These are phyloP conservation scores for Drosophila pallidifrons DNA, from an alignment of 1,140 invertebrate genomes.

Conservation along the genomic window DNA sequence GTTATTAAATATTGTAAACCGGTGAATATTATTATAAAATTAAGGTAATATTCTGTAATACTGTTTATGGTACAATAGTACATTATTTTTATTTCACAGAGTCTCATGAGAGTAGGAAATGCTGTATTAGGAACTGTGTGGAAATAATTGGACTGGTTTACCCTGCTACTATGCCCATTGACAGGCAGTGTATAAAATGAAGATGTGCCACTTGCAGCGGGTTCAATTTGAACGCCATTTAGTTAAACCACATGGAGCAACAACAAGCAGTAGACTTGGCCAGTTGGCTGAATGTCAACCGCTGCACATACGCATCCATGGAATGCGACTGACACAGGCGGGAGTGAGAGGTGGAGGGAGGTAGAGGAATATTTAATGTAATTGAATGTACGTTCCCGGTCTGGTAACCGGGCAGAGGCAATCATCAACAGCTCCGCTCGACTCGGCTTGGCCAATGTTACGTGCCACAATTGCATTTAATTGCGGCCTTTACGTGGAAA, in stretches of 20 bases:
- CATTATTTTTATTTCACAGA: too few relatives aligned
- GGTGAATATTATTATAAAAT: too few relatives aligned
- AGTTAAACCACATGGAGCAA: slow-evolving; percentile 42
- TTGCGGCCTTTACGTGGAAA: slow-evolving; percentile 63
- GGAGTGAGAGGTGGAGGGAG: not conserved
- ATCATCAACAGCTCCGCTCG: slow-evolving; percentile 1
- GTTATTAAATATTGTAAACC: too few relatives aligned
- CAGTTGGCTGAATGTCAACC: slow-evolving; percentile 74
- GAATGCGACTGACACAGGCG: slow-evolving; percentile 11
- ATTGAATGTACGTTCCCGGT: slow-evolving; percentile 7
- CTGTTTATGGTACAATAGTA: too few relatives aligned
- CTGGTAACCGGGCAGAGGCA: not conserved
- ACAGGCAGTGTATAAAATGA: slow-evolving; percentile 42
- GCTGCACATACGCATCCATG: slow-evolving; percentile 63
- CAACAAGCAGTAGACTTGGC: slow-evolving; percentile 10
- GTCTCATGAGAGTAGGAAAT: too few relatives aligned
- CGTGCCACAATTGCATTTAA: slow-evolving; percentile 67
- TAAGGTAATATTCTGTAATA: too few relatives aligned
- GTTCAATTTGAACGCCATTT: slow-evolving; percentile 76
- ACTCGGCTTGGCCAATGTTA: slow-evolving; percentile 66
- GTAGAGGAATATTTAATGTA: not conserved
- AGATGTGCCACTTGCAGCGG: slow-evolving; percentile 50
- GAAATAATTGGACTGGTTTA: too few relatives aligned
- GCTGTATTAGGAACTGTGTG: too few relatives aligned
- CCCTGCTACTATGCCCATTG: not conserved